Base-by-base conservation (phyloP, 2,113 vertebrate species). In the Sinocyclocheilus rhinocerous region DNA sequence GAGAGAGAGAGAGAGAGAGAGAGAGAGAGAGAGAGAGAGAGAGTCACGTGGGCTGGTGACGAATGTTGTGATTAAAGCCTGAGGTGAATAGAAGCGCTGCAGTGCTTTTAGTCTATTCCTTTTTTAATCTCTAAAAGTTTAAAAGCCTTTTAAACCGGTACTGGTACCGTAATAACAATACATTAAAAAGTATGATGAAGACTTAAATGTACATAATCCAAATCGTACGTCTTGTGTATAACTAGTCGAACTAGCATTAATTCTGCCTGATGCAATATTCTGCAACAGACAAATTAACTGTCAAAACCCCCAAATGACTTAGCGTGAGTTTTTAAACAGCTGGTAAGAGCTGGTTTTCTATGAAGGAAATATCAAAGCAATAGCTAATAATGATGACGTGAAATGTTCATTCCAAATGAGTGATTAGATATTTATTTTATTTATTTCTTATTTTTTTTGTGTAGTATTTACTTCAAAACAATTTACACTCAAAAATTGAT, bases 201-300 rank as follows among this genome's bases (percentile, higher is more conserved):
- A 4, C 59, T 33, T 20, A 73, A 42, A 78, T 8, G 57, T 39
- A 0, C n/a, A 29, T 48, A 4, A 26, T 18, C 12, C 11, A 22
- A 59, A 29, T 29, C 4, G 13, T 15, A 48, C 20, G 9, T 20
- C 11, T 2, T 42, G 16, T 65, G 11, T 39, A 33, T 22, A 84
- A 59, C 59, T 24, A 42, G 50, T n/a, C n/a, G 16, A 67, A 7
- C 12, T 24, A 73, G 65, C 45, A 29, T 83, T 57, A 24, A 73
- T 57, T 48, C 12, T 57, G 86, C 29, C 81, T 89, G 88, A 89
- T 89, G 88, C 88, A 89, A 89, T 69, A 63, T 78, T 57, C 65
- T 87, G 88, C 26, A 89, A 87, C 42, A 78, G 22, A 13, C 55
- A 33, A 16, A 81, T 70, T 7, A 69, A 20, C 63, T 79, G 82